Evolutionary conservation across 2,113 vertebrate species (phyloP), one percentile per base, ranked within the genome.

Genomic region (Brachionichthys hirsutus): DNA sequence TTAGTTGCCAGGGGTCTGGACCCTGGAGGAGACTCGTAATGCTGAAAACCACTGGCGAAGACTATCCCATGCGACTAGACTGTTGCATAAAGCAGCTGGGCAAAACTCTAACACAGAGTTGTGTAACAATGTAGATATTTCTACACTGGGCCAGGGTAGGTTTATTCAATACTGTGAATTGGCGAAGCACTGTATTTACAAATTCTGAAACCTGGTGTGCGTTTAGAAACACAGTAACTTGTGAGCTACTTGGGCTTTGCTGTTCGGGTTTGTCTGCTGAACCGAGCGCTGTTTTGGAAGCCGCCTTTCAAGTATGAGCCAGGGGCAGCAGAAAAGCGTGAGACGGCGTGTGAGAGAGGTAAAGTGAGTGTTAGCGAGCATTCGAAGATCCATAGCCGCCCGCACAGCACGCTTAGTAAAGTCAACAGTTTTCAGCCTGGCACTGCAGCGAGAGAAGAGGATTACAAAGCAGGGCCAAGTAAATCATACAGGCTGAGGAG

Each of bases 401-500:
- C 4, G 20, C 42, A 63, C 68, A 49, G 65, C 56, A 17, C 2
- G 3, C 64, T n/a, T 61, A 75, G 78, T 63, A 71, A 66, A 73
- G 64, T 62, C 78, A 73, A 78, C 54, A 70, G 66, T 73, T 82
- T 69, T 73, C 13, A 14, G 67, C 62, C 75, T 82, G 73, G 78
- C 74, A 64, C 71, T 67, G 78, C 80, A 58, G 59, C 41, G 14
- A 69, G 66, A 67, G 77, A 61, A 71, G 65, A 73, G 77, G 78
- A 85, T 88, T 83, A 83, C 70, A 59, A 47, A 69, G 58, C 18
- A 68, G 43, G 59, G 84, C 77, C 78, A 73, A 86, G 77, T 79
- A 83, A 86, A 90, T 85, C 85, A 81, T 59, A 62, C 59, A 42
- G 61, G 75, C 82, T 73, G 79, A 59, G 60, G 70, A 76, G 64